Base-by-base conservation (phyloP, 2,888 invertebrate species). In the Metallyticus violacea region DNA sequence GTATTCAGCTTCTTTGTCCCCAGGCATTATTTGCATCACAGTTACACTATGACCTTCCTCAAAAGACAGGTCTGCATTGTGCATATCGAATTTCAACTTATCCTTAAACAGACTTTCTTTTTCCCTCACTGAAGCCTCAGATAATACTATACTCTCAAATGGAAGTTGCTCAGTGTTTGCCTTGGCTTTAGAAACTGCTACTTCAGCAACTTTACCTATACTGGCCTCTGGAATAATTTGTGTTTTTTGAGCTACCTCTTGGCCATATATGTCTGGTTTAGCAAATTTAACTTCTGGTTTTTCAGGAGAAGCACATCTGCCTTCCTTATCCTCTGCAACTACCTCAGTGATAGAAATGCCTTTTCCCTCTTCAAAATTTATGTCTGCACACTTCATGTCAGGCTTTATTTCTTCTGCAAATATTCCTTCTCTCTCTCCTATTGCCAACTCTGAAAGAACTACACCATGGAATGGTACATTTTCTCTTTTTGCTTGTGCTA, bases 401-500 rank as follows among this genome's bases (percentile, higher is more conserved):
- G 92, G 89, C 87, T 90, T 90, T 85, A 91, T 89, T 89, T 91
- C 90, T 25, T 91, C 91, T 22, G 91, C 90, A 22, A 94, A 90
- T 4, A 89, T 89, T 0, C 91, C 91, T 91, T 93, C 93, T 22
- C 89, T 90, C 89, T 93, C 91, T 28, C 90, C 90, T 5, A 90
- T 86, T 28, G 92, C 88, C 77, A 93, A 90, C 91, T 93, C 91
- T 7, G 92, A 90, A 79, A 91, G 92, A 22, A 93, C 91, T 89
- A 94, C 91, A 87, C 92, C 92, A n/a, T 92, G 92, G 86, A 93
- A 93, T 87, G 93, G 92, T 90, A 93, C 92, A 83, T 94, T 94
- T 89, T 93, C 93, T 3, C 92, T 89, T 79, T 89, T 89, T 62
- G 91, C 92, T 90, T 87, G 90, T 26, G 91, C 89, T 87, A 89